Percentiles rank a stretch among this genome's conserved stretches.
Conservation (phyloP, 2,888 invertebrate species). For the Eueremaeus valkanovi region DNA sequence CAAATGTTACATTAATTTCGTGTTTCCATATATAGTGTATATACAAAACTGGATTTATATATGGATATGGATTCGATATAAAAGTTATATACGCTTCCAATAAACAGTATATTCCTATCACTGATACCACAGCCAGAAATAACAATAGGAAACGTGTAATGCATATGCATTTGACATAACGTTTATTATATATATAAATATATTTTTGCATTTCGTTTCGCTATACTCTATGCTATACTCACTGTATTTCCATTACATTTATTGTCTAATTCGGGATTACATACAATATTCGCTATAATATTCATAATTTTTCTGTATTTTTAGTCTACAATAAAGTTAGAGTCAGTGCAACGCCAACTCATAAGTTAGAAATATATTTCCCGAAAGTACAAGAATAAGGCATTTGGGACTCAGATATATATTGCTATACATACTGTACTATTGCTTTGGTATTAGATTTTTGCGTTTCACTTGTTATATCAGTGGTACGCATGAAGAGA, state of each 20-base stretch:
- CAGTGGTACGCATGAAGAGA: constrained; percentile 18
- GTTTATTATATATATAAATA: not conserved
- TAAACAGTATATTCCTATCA: not conserved
- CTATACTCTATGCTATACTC: not conserved
- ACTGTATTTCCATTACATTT: constrained; percentile 4
- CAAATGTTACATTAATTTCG: constrained; percentile 17
- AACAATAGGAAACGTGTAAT: not conserved
- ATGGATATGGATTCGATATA: no score
- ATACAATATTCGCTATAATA: constrained; percentile 12
- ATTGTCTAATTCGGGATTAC: not conserved
- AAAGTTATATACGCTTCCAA: no score
- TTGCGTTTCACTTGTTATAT: constrained; percentile 27
- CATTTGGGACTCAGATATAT: constrained; percentile 15
- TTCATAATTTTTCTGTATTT: constrained; percentile 3
- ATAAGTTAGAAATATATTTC: constrained; percentile 12
- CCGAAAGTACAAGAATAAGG: constrained; percentile 15
- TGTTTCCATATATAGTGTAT: not conserved
- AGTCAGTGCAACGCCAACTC: not conserved
- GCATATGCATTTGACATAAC: not conserved
- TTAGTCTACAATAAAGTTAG: not conserved
- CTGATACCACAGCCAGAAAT: not conserved
- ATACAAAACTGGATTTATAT: not conserved
- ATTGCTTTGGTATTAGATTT: constrained; percentile 11
- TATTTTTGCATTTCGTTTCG: not conserved
- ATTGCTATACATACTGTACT: not conserved